A percentile compares a stretch with the other conserved stretches of the same genome.
Evolutionary conservation across 2,888 invertebrate species (phyloP).

Genomic region (Cephus sareptanus): DNA sequence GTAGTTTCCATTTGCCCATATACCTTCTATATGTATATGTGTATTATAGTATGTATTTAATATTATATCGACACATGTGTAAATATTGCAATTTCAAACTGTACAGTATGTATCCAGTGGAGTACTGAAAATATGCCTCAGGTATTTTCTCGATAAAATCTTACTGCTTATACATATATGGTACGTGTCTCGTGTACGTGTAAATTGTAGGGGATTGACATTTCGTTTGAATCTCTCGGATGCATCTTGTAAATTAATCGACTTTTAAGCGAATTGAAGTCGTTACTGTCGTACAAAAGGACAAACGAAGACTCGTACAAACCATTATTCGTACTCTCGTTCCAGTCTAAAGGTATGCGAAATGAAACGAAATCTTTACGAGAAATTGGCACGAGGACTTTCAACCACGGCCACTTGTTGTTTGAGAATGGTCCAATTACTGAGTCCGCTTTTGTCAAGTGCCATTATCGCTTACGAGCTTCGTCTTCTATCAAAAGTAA

Average conservation of each 20-base stretch:
- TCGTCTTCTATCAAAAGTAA: neutral
- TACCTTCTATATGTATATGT: neutral
- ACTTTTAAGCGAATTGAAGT: neutral
- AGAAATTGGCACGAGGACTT: neutral
- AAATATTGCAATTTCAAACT: neutral
- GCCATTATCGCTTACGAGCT: neutral
- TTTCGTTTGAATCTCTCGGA: neutral
- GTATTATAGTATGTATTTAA: neutral
- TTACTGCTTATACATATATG: neutral
- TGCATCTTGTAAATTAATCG: neutral
- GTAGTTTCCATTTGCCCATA: neutral
- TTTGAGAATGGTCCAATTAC: neutral
- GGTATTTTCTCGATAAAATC: neutral
- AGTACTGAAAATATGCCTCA: neutral
- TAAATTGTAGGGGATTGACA: neutral
- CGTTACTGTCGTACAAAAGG: neutral
- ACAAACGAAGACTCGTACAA: neutral
- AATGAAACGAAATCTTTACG: neutral
- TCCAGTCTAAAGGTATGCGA: neutral
- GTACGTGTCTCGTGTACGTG: neutral
- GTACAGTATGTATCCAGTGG: neutral
- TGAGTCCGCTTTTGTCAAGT: neutral
- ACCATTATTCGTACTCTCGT: neutral
- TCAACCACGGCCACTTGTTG: neutral
- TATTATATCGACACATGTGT: neutral